These are phyloP conservation scores for Phalacrocorax pelagicus DNA, from an alignment of 2,113 vertebrate species.

Conservation along the genomic window DNA sequence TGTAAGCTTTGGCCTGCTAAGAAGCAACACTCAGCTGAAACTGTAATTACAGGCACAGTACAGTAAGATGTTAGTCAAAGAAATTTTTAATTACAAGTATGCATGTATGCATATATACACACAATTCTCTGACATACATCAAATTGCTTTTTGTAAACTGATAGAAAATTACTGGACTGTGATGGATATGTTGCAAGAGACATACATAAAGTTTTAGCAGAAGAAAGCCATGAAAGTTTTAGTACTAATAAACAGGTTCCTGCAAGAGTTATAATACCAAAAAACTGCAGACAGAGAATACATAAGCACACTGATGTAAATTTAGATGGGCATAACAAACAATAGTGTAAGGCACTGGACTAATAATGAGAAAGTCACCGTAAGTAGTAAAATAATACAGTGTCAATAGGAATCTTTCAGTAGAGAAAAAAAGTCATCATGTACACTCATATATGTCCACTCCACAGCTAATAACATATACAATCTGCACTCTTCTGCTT, in stretches of 20 bases:
- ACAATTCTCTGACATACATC: neutral
- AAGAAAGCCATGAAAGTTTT: conserved; percentile 23
- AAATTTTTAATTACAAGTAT: conserved; percentile 16
- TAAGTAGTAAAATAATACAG: neutral
- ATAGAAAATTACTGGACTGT: conserved; percentile 8
- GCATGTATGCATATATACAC: neutral
- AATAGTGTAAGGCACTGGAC: neutral
- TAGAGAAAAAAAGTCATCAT: neutral
- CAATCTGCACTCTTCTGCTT: neutral
- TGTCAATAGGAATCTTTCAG: neutral
- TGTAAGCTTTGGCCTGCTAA: neutral
- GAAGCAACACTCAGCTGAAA: neutral
- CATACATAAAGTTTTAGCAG: conserved; percentile 15
- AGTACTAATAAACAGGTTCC: conserved; percentile 32
- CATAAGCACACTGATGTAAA: neutral
- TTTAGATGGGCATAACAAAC: neutral
- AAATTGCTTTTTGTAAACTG: conserved; percentile 5
- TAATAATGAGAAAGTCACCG: neutral
- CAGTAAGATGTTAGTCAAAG: neutral
- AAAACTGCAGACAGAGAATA: neutral
- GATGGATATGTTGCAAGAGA: conserved; percentile 22
- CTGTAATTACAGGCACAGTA: conserved; percentile 25
- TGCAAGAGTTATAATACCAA: conserved; percentile 23
- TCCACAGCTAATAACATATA: neutral
- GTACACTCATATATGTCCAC: neutral